These are phyloP conservation scores for Subacronicta megacephala DNA, from an alignment of 2,888 invertebrate genomes.

Conservation along the genomic window DNA sequence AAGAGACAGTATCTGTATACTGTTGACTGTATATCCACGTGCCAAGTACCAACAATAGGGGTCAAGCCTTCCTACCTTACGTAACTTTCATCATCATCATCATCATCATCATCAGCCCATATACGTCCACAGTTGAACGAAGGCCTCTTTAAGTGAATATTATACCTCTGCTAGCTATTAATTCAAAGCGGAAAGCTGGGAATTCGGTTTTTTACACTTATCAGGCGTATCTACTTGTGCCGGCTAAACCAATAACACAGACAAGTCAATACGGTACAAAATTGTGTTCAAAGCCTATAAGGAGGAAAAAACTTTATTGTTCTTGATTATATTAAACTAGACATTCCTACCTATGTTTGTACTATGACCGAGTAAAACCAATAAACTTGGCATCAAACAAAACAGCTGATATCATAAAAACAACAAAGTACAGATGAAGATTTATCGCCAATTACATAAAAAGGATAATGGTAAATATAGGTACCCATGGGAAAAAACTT, in stretches of 20 bases:
- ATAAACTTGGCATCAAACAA: slow-evolving; percentile 33
- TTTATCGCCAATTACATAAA: slow-evolving; percentile 57
- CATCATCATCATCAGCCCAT: too few relatives aligned
- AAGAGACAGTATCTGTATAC: too few relatives aligned
- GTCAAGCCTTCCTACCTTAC: too few relatives aligned
- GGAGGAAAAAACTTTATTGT: neutral
- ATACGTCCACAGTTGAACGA: too few relatives aligned
- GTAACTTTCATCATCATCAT: too few relatives aligned
- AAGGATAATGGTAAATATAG: slow-evolving; percentile 48
- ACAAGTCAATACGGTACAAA: neutral
- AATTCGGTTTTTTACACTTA: too few relatives aligned
- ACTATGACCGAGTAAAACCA: slow-evolving; percentile 24
- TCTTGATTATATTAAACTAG: neutral
- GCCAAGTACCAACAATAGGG: too few relatives aligned
- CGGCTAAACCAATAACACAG: neutral
- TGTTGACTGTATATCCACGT: too few relatives aligned
- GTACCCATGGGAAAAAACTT: slow-evolving; percentile 47
- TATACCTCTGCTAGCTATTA: too few relatives aligned
- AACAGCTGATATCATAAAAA: slow-evolving; percentile 51
- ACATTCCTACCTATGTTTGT: neutral
- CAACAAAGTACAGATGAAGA: slow-evolving; percentile 49
- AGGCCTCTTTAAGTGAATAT: too few relatives aligned
- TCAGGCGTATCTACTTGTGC: too few relatives aligned
- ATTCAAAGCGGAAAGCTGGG: too few relatives aligned
- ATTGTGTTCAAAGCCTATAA: neutral